Percentiles rank a stretch among this genome's conserved stretches.
Conservation (phyloP, 2,797 vertebrate genomes). For the Cirrhinus mrigala region DNA sequence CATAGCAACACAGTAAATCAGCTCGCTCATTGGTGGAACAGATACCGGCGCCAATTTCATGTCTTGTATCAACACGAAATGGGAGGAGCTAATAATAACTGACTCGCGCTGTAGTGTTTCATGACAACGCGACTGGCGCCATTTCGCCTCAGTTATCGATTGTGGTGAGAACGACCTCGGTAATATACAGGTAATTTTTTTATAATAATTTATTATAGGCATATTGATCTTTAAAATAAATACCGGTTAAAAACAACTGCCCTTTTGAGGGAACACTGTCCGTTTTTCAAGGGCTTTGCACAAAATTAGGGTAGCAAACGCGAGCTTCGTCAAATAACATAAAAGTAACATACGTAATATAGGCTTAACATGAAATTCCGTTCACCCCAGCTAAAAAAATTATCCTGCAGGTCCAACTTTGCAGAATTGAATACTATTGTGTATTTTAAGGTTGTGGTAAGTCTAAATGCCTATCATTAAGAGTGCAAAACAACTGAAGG, state of each 20-base stretch:
- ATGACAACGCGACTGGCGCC: background rate
- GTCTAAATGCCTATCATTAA: background rate
- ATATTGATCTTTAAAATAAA: background rate
- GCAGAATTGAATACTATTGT: background rate
- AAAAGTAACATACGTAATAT: background rate
- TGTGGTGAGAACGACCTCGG: background rate
- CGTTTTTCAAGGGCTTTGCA: too few species aligned
- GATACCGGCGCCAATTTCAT: background rate
- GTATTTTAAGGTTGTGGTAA: slow-evolving; percentile 12
- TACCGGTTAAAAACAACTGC: background rate
- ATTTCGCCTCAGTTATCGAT: background rate
- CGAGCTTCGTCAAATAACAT: background rate
- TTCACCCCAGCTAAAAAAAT: background rate
- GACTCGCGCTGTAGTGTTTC: background rate
- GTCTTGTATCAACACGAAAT: background rate
- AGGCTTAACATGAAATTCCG: background rate
- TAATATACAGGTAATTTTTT: background rate
- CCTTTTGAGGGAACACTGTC: background rate
- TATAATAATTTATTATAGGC: background rate
- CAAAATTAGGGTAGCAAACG: background rate
- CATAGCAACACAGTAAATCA: background rate
- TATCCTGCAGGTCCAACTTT: background rate
- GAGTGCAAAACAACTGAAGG: background rate
- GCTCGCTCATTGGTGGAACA: background rate
- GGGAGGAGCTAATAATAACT: background rate